Base-by-base conservation (phyloP, 2,888 invertebrate species). In the Tinea pellionella region DNA sequence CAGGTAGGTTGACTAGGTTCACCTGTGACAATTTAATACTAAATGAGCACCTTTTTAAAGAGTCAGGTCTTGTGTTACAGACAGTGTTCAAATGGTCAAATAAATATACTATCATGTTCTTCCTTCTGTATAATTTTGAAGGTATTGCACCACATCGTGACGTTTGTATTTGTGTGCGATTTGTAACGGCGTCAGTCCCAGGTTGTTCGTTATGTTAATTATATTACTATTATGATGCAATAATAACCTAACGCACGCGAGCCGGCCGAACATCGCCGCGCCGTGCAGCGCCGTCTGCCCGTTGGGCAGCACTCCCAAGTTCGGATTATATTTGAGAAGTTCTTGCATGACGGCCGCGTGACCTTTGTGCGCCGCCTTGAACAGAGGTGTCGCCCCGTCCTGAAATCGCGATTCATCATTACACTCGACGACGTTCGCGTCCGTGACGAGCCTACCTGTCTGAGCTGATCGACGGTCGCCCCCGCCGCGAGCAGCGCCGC, bases 331-430 rank as follows among this genome's bases (percentile, higher is more conserved):
- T 69, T 92, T 93, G 61, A 98, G 89, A 64, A 97, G 83, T 74
- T 96, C 95, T 0, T 91, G 91, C 0, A 96, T 93, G 1, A 97
- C 97, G 9, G 94, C 93, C 1, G 93, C 89, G 78, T 96, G 96
- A 0, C 97, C 97, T 85, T 98, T 98, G 80, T 98, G 97, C 37
- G 96, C 93, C 37, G 97, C 97, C 80, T 98, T 98, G 81, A 97
- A 97, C 63, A 98, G 84, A 1, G 97, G 94, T 0, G 97, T 97
- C 41, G 97, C 97, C 51, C 97, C 97, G 83, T 97, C 96, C 95
- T 96, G 78, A 0, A 66, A 37, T 9, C 2, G 9, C n/a, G n/a
- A 37, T 37, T 2, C 3, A 12, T 37, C 9, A 37, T 16, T 47
- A 41, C 41, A 41, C 41, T n/a, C 41, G n/a, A n/a, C n/a, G n/a